Conservation (phyloP, 2,888 invertebrate genomes). For the Eurytoma californica region DNA sequence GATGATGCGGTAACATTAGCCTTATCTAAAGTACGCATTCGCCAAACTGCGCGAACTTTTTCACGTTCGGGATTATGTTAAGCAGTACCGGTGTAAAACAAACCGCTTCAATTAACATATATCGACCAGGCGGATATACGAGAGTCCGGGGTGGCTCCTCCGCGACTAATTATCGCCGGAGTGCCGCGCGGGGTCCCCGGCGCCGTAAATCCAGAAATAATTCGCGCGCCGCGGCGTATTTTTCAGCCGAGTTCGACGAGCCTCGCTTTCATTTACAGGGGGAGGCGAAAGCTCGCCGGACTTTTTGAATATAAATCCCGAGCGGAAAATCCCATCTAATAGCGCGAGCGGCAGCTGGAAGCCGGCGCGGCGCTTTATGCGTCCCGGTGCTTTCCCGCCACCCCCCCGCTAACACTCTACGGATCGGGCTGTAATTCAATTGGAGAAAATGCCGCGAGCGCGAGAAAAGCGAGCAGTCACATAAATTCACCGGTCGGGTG, state of each 20-base stretch:
- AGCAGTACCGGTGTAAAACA: no score
- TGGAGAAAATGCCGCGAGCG: constrained; percentile 17
- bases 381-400: neutral
- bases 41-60: no score
- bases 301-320: neutral
- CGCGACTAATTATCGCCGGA: neutral
- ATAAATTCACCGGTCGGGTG: constrained; percentile 28
- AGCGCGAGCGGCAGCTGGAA: neutral
- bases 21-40: no score
- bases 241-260: neutral
- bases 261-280: neutral
- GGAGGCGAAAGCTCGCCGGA: neutral
- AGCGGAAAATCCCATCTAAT: constrained; percentile 7
- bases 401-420: constrained; percentile 18
- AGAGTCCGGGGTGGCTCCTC: no score
- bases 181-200: neutral
- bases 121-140: no score
- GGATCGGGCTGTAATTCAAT: constrained; percentile 47
- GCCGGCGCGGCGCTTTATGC: neutral
- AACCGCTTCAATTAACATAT: no score
- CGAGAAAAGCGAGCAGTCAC: constrained; percentile 19
- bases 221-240: neutral
- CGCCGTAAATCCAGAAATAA: neutral
- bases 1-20: no score
- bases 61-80: no score